phyloP scores from a whole-genome alignment of 2,113 vertebrate species.

The Anoplopoma fimbria region DNA sequence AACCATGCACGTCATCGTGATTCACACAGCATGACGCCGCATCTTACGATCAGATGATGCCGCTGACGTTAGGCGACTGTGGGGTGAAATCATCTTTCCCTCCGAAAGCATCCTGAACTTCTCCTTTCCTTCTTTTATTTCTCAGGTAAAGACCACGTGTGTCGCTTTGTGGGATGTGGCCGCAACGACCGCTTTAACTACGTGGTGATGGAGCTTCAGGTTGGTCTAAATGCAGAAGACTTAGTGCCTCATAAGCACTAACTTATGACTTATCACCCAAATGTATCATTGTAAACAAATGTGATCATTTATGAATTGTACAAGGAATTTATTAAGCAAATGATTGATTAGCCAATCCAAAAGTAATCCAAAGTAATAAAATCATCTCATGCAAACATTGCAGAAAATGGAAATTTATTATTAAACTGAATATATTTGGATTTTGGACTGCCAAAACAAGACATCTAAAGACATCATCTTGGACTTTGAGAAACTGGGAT shows the following conservation, averaged over 20 bases:
- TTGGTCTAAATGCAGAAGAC: slow-evolving; percentile 60
- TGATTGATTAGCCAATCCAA: too few relatives aligned
- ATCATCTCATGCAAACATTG: neutral
- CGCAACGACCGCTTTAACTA: slow-evolving; percentile 99
- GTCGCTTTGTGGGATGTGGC: slow-evolving; percentile 97
- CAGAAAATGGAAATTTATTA: neutral
- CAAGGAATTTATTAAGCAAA: neutral
- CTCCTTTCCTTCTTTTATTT: neutral
- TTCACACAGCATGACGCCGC: neutral
- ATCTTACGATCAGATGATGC: neutral
- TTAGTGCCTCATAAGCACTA: neutral
- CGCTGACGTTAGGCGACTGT: neutral
- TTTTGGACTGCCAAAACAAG: too few relatives aligned
- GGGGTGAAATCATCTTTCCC: neutral
- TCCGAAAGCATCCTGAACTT: neutral
- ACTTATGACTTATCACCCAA: neutral
- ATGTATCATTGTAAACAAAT: neutral
- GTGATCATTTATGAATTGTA: neutral
- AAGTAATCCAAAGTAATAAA: neutral
- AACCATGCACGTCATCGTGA: slow-evolving; percentile 7
- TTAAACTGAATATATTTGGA: too few relatives aligned
- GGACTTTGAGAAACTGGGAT: too few relatives aligned
- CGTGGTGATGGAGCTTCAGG: slow-evolving; percentile 99
- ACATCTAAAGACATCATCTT: too few relatives aligned
- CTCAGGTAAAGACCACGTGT: slow-evolving; percentile 97